These are phyloP conservation scores for Mus spretus DNA, from an alignment of 2,797 vertebrate genomes.

Conservation along the genomic window DNA sequence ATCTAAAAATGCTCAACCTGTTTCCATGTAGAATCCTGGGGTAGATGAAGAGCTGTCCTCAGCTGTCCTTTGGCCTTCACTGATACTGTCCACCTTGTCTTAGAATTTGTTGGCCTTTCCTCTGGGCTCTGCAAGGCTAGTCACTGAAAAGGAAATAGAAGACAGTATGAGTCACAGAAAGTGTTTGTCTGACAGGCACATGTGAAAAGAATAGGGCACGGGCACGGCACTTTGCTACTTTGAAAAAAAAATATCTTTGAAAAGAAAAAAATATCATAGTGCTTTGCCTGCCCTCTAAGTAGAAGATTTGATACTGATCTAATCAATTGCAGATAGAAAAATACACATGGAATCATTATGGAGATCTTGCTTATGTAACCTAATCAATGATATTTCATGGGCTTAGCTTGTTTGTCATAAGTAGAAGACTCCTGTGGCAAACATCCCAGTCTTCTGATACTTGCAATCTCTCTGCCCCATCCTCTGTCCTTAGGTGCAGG, in stretches of 20 bases:
- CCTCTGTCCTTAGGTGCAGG: not conserved
- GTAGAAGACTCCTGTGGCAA: not conserved
- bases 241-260: not conserved
- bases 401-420: not conserved
- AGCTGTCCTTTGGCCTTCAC: no score
- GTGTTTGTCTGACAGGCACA: not conserved
- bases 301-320: not conserved
- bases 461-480: not conserved
- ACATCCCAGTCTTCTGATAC: not conserved
- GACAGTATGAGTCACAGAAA: not conserved
- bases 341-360: not conserved
- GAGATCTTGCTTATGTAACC: not conserved
- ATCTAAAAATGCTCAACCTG: not conserved
- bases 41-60: not conserved
- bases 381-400: not conserved
- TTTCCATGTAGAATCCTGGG: not conserved
- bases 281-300: not conserved
- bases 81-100: not conserved
- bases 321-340: not conserved
- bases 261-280: not conserved
- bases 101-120: not conserved
- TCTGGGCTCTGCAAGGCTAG: not conserved
- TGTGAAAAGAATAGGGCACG: no score
- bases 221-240: not conserved
- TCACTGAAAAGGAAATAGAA: not conserved